Evolutionary conservation across 2,797 vertebrate genomes (phyloP), one percentile per base, ranked within the genome.

Genomic region (Gymnoscopelus braueri): DNA sequence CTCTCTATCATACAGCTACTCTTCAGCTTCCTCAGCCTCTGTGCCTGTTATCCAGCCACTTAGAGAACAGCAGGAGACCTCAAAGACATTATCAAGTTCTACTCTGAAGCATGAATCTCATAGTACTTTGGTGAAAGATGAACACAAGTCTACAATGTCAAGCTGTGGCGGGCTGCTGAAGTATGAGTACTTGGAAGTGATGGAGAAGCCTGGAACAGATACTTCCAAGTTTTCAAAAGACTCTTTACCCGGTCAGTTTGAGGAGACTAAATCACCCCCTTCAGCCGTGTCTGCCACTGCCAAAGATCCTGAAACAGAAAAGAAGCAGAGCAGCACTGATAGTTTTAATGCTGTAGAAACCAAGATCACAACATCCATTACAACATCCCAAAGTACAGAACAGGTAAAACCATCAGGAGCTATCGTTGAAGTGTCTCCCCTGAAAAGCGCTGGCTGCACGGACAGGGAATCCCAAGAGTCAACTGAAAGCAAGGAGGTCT

Each of bases 131-230:
- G 84, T 79, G 49, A 92, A 93, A 82, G 91, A 93, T 39, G 92
- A 94, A 63, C 80, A 83, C 90, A 67, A 88, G 53, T 82, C 86
- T 70, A 72, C 94, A 35, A 80, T 84, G 87, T 86, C 89, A 83
- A 88, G 72, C 74, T 91, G 91, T 86, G 89, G 85, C 71, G 90
- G 91, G 56, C 84, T 92, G 69, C 84, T 90, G 61, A 95, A 93
- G 82, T 95, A 97, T 24, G 96, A 97, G 71, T 98, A 97, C 83
- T 88, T 98, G 84, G 96, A 99, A 79, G 96, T 97, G 61, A 94
- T 95, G 12, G 88, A 93, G 14, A 94, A 91, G 88, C 88, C 91
- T 68, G 77, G 87, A 76, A 71, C 91, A 69, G 79, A 81, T 67
- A 90, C 94, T 12, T 88, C 92, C 48, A 87, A 87, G 74, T 90